Evolutionary conservation across 2,888 invertebrate genomes (phyloP), one percentile per base, ranked within the genome.

Genomic region (Helicoverpa assulta): DNA sequence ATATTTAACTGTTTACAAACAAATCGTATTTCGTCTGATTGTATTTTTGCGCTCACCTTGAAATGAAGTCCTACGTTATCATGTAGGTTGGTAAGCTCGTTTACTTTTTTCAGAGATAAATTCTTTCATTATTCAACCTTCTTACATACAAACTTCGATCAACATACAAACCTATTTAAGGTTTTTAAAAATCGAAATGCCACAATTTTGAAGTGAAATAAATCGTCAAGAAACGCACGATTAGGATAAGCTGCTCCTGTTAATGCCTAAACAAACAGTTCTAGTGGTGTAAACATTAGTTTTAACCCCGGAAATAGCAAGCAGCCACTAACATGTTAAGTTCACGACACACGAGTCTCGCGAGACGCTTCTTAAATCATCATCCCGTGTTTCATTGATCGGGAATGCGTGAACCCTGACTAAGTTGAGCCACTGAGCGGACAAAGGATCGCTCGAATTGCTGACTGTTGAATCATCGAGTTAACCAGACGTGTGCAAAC

Each of bases 361-460:
- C 54, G 14, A 67, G 60, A 69, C 67, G 73, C 69, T 54, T 70
- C 73, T 67, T 78, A 80, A 80, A 75, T 78, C 76, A 77, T 82
- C 82, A 76, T 79, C 75, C 80, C 77, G 74, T 86, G 87, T 73
- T 76, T 90, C 90, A 89, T 82, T 81, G 78, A 80, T 72, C 72
- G 81, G 85, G 91, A 90, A 91, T 90, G 89, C 82, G 81, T 78
- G 86, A 86, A 74, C 79, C 84, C 88, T 86, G 89, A 89, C 86
- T 88, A 89, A 89, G 73, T 67, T 79, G 65, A 37, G 37, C 37
- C 37, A 37, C 37, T 37, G 37, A 69, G 69, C 57, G 71, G 72
- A 78, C 81, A 85, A 85, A 81, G 82, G 80, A 83, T 71, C 80
- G 83, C 76, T 78, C 81, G 76, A 81, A 86, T 85, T 78, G 72